Evolutionary conservation across 2,797 vertebrate species (phyloP), one percentile per base, ranked within the genome.

Genomic region (Coranthus polyacanthus): DNA sequence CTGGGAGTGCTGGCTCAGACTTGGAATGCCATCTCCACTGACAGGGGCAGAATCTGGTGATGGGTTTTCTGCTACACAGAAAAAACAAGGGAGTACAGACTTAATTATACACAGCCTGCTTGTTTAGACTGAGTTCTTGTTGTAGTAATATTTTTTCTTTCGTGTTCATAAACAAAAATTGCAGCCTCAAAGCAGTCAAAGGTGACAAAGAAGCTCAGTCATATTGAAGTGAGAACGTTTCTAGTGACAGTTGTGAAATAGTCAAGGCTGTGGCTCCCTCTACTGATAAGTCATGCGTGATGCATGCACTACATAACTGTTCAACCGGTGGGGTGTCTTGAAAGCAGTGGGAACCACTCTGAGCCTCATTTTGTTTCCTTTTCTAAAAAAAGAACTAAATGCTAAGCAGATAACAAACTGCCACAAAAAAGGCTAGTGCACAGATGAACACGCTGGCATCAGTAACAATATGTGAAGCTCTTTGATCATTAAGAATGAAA

Each of bases 1-100:
- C 26, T 94, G 93, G 6, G 87, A 60, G 6, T 78, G 79, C 63
- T 88, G 92, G 59, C 75, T 81, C 42, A 90, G 71, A 68, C 75
- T 73, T 24, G 79, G 89, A 46, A 85, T 12, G 1, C 56, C 84
- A 22, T 93, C 90, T 20, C 74, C 88, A 18, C 78, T 66, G 13
- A 54, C 72, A 10, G 69, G 53, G 42, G 47, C 68, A 7, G 81
- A 65, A 38, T 79, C 78, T 5, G 77, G 78, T 1, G 80, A 56
- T 1, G 74, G 37, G 52, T 77, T 85, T 77, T 90, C 91, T 86
- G 73, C 22, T 44, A 32, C 2, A 44, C 2, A 34, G n/a, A 60
- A 65, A 37, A 37, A 64, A 42, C 5, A 68, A 46, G 18, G 42
- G 29, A 26, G 1, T 18, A 8, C 7, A 11, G 34, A 18, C 3